Evolutionary conservation across 2,888 invertebrate genomes (phyloP).

Genomic region (Dryomyza anilis): DNA sequence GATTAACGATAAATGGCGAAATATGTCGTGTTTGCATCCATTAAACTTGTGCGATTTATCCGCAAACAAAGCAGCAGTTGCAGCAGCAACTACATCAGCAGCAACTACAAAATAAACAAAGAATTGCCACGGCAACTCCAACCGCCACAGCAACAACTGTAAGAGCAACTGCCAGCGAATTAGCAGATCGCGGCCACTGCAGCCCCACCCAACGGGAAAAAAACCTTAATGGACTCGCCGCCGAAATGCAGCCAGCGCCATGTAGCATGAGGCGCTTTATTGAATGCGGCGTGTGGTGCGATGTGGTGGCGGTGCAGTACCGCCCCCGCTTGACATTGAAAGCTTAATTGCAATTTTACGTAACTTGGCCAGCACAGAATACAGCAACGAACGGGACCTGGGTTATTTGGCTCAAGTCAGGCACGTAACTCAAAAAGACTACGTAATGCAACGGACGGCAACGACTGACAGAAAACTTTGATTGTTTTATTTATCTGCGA

Average conservation of each 20-base stretch:
- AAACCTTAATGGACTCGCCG: slow-evolving; percentile 25
- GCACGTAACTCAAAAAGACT: slow-evolving; percentile 4
- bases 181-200: neutral
- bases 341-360: slow-evolving; percentile 27
- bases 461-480: slow-evolving; percentile 1
- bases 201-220: slow-evolving; percentile 7
- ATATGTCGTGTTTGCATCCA: slow-evolving; percentile 19
- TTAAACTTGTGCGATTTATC: slow-evolving; percentile 20
- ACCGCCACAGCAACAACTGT: neutral
- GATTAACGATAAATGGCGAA: slow-evolving; percentile 17
- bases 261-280: neutral
- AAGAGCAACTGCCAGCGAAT: neutral
- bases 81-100: slow-evolving; percentile 8
- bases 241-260: neutral
- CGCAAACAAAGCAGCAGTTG: neutral
- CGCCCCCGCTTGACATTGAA: slow-evolving; percentile 1
- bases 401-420: neutral
- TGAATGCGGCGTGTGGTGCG: neutral
- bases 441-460: neutral
- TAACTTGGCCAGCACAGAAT: slow-evolving; percentile 11
- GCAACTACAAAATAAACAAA: neutral
- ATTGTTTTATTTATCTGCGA: neutral
- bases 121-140: neutral
- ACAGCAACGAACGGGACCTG: neutral
- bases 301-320: neutral